Base-by-base conservation (phyloP, 2,888 invertebrate species). In the Taenaris catops region DNA sequence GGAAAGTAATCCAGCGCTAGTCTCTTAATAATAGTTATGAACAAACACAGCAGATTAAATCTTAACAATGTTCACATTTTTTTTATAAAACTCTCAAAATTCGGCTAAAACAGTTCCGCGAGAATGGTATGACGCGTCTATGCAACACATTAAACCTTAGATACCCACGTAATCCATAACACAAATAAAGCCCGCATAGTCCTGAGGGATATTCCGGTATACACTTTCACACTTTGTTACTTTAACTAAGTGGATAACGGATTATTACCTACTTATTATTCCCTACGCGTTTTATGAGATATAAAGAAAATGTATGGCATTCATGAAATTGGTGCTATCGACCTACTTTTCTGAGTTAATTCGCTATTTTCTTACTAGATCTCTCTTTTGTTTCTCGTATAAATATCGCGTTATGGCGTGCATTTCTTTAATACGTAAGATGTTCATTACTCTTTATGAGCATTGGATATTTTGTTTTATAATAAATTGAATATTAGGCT, bases 231-330 rank as follows among this genome's bases (percentile, higher is more conserved):
- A 19, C 40, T 21, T 32, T 34, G 29, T 28, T 36, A 38, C 35
- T 33, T 42, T 31, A 40, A 44, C 41, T 38, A 43, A 43, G 46
- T 47, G 41, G 39, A 44, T 41, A 46, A 45, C 36, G 29, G 41
- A 41, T 53, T 44, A 47, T 46, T 46, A 44, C 25, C 45, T 43
- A 34, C 38, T 51, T 49, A 31, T 34, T 48, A 53, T 53, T 51
- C 49, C 23, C 37, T 19, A 11, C 39, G 29, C 40, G 44, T 42
- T 47, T 36, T 23, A 12, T 29, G 21, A 39, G 32, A 38, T 27
- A 43, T 41, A 41, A 47, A 40, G 46, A 41, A 41, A 46, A 52
- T 48, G 45, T 47, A 46, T 40, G 40, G 43, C 40, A 46, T 46
- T 49, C 42, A 39, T 42, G 38, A 39, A 44, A 46, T 39, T 37